Conservation (phyloP, 2,797 vertebrate genomes). For the Pipistrellus pygmaeus region DNA sequence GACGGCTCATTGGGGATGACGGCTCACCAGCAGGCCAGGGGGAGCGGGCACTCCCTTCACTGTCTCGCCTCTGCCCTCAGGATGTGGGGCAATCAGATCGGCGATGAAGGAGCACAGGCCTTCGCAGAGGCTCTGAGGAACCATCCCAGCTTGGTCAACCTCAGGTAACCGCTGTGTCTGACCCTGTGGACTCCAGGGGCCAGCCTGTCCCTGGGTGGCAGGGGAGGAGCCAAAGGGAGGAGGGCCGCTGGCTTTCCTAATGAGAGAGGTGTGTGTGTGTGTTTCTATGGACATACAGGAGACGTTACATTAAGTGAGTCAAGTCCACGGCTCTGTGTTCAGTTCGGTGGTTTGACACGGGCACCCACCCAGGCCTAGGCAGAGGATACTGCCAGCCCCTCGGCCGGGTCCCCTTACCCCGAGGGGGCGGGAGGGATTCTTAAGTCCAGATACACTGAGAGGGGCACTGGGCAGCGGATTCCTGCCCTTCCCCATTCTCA, state of each 20-base stretch:
- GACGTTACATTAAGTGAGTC: too few relatives aligned
- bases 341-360: fast-evolving
- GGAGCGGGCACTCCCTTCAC: neutral
- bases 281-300: neutral
- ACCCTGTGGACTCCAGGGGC: neutral
- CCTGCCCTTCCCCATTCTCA: neutral
- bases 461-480: neutral
- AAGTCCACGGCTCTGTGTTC: neutral
- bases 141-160: slow-evolving; percentile 91
- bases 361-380: neutral
- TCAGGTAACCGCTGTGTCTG: slow-evolving; percentile 89
- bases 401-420: fast-evolving
- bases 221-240: too few relatives aligned
- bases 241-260: neutral
- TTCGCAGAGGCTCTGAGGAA: slow-evolving; percentile 94
- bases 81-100: slow-evolving; percentile 97
- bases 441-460: neutral
- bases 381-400: neutral
- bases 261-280: neutral
- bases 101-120: slow-evolving; percentile 94
- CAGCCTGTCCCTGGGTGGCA: fast-evolving
- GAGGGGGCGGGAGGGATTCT: neutral
- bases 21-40: neutral
- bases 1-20: too few relatives aligned
- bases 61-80: slow-evolving; percentile 85